A percentile compares a stretch with the other conserved stretches of the same genome.
Evolutionary conservation across 2,888 invertebrate species (phyloP).

Genomic region (Tethea ocularis): DNA sequence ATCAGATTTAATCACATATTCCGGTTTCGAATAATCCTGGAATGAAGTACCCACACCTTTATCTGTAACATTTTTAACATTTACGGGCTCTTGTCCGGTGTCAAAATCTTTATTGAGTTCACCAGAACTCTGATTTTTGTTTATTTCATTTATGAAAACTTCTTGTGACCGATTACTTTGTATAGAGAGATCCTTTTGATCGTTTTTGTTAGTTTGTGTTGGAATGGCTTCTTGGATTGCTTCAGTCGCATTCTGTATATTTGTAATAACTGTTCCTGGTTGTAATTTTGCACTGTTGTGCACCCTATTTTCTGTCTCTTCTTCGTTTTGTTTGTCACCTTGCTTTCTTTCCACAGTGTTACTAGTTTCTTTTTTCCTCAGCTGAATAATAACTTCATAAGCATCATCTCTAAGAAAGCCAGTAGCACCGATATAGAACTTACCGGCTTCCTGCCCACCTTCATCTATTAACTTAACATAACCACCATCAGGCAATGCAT

Average conservation of each 20-base stretch:
- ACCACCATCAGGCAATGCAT: constrained; percentile 41
- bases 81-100: neutral
- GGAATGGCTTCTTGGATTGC: neutral
- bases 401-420: constrained; percentile 67
- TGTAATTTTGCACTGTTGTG: neutral
- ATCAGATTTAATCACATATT: constrained; percentile 37
- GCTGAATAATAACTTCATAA: constrained; percentile 75
- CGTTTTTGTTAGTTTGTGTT: neutral
- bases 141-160: constrained; percentile 15
- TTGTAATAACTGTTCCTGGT: neutral
- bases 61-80: constrained; percentile 35
- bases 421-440: constrained; percentile 71
- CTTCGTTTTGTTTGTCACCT: constrained; percentile 21
- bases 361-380: constrained; percentile 63
- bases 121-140: constrained; percentile 13
- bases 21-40: constrained; percentile 38
- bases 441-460: constrained; percentile 57
- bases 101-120: constrained; percentile 12
- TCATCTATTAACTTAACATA: constrained; percentile 62
- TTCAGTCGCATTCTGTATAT: neutral
- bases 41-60: constrained; percentile 48
- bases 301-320: constrained; percentile 7
- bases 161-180: constrained; percentile 2
- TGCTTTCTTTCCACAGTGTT: constrained; percentile 23
- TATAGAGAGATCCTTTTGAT: neutral